phyloP scores from a whole-genome alignment of 2,113 vertebrate genomes.

The Paedocypris sp. region DNA sequence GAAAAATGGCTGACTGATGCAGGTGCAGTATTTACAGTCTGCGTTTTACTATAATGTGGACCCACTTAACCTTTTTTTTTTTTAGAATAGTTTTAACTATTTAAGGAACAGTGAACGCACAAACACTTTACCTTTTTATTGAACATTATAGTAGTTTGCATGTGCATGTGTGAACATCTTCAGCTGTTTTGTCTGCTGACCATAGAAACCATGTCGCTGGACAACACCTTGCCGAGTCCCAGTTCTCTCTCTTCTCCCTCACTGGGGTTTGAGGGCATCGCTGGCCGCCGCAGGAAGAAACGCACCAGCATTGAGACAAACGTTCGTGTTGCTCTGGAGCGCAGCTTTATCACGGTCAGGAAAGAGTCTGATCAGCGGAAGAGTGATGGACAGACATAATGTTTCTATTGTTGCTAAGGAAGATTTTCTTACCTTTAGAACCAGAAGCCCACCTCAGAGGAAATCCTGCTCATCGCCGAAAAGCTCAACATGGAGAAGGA shows the following conservation, averaged over 20 bases:
- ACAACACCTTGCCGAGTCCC: slow-evolving; percentile 80
- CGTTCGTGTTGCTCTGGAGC: slow-evolving; percentile 84
- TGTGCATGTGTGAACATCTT: no score
- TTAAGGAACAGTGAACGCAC: no score
- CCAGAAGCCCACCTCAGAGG: slow-evolving; percentile 93
- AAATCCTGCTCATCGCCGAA: slow-evolving; percentile 79
- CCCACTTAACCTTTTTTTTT: no score
- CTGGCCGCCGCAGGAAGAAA: slow-evolving; percentile 83
- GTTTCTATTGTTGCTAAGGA: no score
- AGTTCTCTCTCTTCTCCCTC: slow-evolving; percentile 75
- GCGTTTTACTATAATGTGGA: no score
- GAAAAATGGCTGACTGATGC: slow-evolving; percentile 91
- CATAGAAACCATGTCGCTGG: slow-evolving; percentile 85
- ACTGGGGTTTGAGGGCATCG: slow-evolving; percentile 76
- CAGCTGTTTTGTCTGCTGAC: no score
- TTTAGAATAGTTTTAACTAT: no score
- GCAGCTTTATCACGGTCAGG: slow-evolving; percentile 78
- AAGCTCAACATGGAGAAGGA: slow-evolving; percentile 90
- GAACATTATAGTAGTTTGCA: no score
- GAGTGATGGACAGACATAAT: no score
- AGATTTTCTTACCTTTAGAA: slow-evolving; percentile 59
- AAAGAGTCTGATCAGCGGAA: no score
- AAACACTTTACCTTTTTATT: no score
- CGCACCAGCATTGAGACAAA: slow-evolving; percentile 94
- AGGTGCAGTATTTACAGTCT: no score